A percentile compares a stretch with the other conserved stretches of the same genome.
Conservation (phyloP, 2,797 vertebrate genomes). For the Poeciliopsis gracilis region DNA sequence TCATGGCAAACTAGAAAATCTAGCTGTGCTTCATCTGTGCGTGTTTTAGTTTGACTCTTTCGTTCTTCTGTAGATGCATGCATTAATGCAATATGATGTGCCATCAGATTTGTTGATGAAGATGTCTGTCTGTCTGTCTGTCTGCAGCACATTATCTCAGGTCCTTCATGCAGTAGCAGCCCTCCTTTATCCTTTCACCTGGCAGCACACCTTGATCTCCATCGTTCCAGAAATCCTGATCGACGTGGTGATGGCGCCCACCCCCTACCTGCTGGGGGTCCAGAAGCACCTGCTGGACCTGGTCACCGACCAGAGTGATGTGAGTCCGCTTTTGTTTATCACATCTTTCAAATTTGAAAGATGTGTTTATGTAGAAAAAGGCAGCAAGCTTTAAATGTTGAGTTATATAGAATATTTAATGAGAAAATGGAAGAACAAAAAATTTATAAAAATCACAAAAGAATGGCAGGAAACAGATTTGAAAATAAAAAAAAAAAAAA, state of each 20-base stretch:
- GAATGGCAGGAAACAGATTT: too few relatives aligned
- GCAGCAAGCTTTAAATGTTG: too few relatives aligned
- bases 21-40: background rate
- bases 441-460: too few relatives aligned
- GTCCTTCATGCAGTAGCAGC: slow-evolving; percentile 91
- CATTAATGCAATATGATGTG: background rate
- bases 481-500: too few relatives aligned
- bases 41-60: background rate
- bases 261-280: slow-evolving; percentile 94
- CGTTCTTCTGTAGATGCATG: background rate
- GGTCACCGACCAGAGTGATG: slow-evolving; percentile 84
- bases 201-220: slow-evolving; percentile 96
- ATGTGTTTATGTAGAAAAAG: background rate
- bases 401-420: too few relatives aligned
- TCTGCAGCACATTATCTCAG: slow-evolving; percentile 89
- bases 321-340: slow-evolving; percentile 52
- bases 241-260: slow-evolving; percentile 92
- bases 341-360: background rate
- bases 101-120: background rate
- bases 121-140: slow-evolving; percentile 8
- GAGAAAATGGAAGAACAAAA: too few relatives aligned
- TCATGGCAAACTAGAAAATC: background rate
- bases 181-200: slow-evolving; percentile 95
- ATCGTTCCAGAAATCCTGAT: slow-evolving; percentile 92
- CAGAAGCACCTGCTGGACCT: slow-evolving; percentile 83